Evolutionary conservation across 2,113 vertebrate species (phyloP).

Genomic region (Scatophagus argus): DNA sequence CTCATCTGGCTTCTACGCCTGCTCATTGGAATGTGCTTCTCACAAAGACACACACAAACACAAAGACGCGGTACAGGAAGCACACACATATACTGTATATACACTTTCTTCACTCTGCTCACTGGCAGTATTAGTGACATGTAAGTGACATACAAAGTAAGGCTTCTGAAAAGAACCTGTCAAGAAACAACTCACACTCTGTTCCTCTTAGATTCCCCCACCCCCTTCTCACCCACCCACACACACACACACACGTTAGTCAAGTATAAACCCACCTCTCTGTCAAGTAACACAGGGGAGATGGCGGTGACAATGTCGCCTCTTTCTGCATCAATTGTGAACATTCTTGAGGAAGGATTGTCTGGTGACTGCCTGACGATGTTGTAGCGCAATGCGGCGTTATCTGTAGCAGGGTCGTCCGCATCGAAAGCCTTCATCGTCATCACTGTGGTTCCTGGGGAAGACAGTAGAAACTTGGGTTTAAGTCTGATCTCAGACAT

Average conservation of each 20-base stretch:
- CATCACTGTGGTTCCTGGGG: constrained; percentile 94
- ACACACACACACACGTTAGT: neutral
- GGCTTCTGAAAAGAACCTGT: constrained; percentile 8
- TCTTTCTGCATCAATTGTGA: constrained; percentile 96
- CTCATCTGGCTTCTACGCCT: constrained; percentile 48
- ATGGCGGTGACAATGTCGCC: constrained; percentile 97
- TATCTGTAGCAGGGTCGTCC: constrained; percentile 92
- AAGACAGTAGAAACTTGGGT: neutral
- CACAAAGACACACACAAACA: constrained; percentile 13
- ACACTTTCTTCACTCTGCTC: neutral
- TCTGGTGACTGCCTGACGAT: constrained; percentile 94
- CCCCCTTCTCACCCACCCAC: constrained; percentile 23
- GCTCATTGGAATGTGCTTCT: constrained; percentile 57
- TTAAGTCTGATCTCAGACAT: neutral
- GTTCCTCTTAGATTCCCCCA: too few species aligned
- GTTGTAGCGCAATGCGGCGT: constrained; percentile 93
- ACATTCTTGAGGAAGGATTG: constrained; percentile 97
- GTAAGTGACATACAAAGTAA: neutral
- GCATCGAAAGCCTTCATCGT: constrained; percentile 94
- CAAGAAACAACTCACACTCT: neutral
- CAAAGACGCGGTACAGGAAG: neutral
- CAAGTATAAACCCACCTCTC: constrained; percentile 88
- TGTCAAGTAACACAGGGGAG: constrained; percentile 89
- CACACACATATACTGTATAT: neutral
- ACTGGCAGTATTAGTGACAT: neutral